A percentile compares a stretch with the other conserved stretches of the same genome.
Evolutionary conservation across 2,113 vertebrate genomes (phyloP).

Genomic region (Zapornia atra): DNA sequence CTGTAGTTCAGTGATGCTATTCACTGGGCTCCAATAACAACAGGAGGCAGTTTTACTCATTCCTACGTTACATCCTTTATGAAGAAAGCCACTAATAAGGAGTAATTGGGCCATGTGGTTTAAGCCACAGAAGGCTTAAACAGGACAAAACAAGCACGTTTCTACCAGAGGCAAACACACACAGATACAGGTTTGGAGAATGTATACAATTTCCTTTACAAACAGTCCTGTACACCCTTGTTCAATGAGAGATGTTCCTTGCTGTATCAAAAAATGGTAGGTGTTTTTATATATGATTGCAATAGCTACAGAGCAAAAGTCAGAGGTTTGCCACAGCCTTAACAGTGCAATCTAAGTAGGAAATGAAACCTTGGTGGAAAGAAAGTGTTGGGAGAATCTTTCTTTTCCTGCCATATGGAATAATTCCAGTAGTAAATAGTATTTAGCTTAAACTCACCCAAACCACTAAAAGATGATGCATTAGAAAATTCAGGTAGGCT

Average conservation of each 20-base stretch:
- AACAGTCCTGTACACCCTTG: not conserved
- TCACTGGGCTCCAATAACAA: not conserved
- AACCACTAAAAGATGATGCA: not conserved
- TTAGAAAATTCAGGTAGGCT: not conserved
- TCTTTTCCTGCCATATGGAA: not conserved
- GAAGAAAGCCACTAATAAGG: not conserved
- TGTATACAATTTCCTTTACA: not conserved
- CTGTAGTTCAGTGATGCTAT: not conserved
- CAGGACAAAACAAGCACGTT: not conserved
- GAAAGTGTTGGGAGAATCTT: not conserved
- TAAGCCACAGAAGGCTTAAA: too few relatives aligned
- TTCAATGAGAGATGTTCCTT: not conserved
- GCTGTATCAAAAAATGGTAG: not conserved
- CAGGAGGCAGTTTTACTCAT: not conserved
- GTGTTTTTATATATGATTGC: not conserved
- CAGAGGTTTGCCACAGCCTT: not conserved
- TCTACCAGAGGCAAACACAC: not conserved
- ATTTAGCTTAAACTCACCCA: not conserved
- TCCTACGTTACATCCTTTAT: not conserved
- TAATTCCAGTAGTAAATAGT: not conserved
- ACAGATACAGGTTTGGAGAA: not conserved
- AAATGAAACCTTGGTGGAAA: not conserved
- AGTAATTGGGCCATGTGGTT: not conserved
- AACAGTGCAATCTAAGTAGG: not conserved
- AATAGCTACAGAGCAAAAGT: not conserved